Base-by-base conservation (phyloP, 2,888 invertebrate genomes). In the Tenthredo notha region DNA sequence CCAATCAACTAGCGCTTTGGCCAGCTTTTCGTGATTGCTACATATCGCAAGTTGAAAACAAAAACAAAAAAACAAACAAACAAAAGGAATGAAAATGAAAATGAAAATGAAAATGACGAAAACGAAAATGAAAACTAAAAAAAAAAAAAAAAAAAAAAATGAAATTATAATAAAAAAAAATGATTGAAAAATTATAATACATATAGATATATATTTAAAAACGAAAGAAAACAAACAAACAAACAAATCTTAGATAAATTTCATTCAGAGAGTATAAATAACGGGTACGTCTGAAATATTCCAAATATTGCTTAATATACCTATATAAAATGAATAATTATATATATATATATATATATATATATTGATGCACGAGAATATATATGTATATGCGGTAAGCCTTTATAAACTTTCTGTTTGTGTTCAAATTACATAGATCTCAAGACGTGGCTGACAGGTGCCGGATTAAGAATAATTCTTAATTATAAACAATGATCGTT, bases 21-120 rank as follows among this genome's bases (percentile, higher is more conserved):
- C 89, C 87, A 65, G 90, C 89, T 92, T 92, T 88, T 91, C 87
- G 88, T 90, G 87, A 91, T 90, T 91, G 87, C 89, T 88, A 92
- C 91, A 92, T 92, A 92, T 92, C 91, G 89, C 89, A 88, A 85
- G 85, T 84, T 58, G 78, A 84, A 86, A 80, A 74, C 10, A 33
- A 21, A 65, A 40, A 58, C n/a, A n/a, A 70, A 84, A 84, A 37
- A 43, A 80, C 65, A 50, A 9, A 40, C n/a, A 70, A 37, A n/a
- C n/a, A n/a, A n/a, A n/a, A n/a, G n/a, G n/a, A n/a, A 40, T 37
- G 0, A 40, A 37, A 72, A 18, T 40, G 67, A 67, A 67, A 70
- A 37, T n/a, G n/a, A n/a, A 33, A 33, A 33, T n/a, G 18, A 40
- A 40, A 72, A 72, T 40, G n/a, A 40, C 7, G 72, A 72, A n/a